Percentiles rank a stretch among this genome's conserved stretches.
Evolutionary conservation across 1,140 invertebrate genomes (phyloP).

Genomic region (Cydia pomonella): DNA sequence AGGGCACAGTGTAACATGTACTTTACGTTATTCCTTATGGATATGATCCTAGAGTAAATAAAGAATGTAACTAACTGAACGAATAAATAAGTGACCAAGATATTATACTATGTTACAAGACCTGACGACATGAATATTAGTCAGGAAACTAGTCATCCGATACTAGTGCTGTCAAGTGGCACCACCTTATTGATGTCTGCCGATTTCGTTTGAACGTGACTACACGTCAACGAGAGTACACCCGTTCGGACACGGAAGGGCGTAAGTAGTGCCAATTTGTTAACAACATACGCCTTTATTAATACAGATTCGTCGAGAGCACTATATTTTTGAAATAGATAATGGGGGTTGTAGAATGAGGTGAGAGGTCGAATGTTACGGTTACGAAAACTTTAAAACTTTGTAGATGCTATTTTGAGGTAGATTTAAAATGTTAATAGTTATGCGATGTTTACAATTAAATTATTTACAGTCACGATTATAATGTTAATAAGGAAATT

Average conservation of each 20-base stretch:
- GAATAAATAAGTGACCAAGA: not conserved
- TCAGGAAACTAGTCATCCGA: not conserved
- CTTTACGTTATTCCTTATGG: too few relatives aligned
- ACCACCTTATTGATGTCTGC: conserved; percentile 28
- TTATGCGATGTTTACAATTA: not conserved
- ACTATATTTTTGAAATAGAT: not conserved
- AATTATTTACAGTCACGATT: not conserved
- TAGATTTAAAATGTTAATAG: not conserved
- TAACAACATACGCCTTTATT: not conserved
- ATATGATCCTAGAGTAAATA: too few relatives aligned
- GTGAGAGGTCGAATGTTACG: not conserved
- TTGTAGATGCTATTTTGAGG: not conserved
- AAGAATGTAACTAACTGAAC: not conserved
- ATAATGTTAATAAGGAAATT: too few relatives aligned
- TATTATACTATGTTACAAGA: not conserved
- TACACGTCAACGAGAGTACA: not conserved
- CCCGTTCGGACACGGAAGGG: not conserved
- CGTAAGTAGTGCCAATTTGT: not conserved
- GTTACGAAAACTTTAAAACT: not conserved
- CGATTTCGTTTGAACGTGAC: not conserved
- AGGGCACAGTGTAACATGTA: too few relatives aligned
- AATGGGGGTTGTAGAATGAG: not conserved
- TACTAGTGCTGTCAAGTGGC: not conserved
- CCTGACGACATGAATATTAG: not conserved
- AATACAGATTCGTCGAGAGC: not conserved